A percentile compares a stretch with the other conserved stretches of the same genome.
phyloP scores from a whole-genome alignment of 2,888 invertebrate species.

The Scelioninae gen. 1 region DNA sequence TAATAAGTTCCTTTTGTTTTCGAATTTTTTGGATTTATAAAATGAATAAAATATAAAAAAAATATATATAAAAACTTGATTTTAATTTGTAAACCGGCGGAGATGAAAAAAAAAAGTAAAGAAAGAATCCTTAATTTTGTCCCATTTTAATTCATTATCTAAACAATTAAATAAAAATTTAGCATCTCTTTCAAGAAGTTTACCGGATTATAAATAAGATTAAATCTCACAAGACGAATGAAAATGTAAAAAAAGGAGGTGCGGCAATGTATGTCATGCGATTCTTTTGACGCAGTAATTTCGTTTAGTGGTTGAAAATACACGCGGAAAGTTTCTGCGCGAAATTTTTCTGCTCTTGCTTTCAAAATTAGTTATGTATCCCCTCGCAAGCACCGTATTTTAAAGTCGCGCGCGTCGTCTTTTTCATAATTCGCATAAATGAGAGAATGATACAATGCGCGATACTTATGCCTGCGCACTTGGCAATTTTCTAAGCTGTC shows the following conservation, averaged over 20 bases:
- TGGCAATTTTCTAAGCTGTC: conserved; percentile 55
- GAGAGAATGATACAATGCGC: conserved; percentile 58
- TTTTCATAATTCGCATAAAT: conserved; percentile 58
- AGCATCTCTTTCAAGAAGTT: conserved; percentile 14
- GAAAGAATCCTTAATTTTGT: no score
- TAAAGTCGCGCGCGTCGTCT: conserved; percentile 37
- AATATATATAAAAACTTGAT: no score
- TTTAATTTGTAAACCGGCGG: no score
- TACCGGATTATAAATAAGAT: conserved; percentile 25
- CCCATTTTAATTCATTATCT: background rate
- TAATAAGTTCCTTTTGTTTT: background rate
- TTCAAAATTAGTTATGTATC: conserved; percentile 56
- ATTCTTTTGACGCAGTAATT: conserved; percentile 60
- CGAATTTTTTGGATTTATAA: background rate
- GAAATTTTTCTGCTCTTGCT: conserved; percentile 37
- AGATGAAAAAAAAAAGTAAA: no score
- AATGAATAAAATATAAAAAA: no score
- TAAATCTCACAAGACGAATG: conserved; percentile 20
- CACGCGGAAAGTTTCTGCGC: conserved; percentile 33
- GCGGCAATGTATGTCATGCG: conserved; percentile 46
- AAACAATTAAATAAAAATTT: conserved; percentile 6
- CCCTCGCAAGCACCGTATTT: conserved; percentile 39
- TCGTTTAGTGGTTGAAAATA: conserved; percentile 58
- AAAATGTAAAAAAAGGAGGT: conserved; percentile 25
- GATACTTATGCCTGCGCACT: conserved; percentile 38